phyloP scores from a whole-genome alignment of 1,140 invertebrate species.

The Drosophila tani region DNA sequence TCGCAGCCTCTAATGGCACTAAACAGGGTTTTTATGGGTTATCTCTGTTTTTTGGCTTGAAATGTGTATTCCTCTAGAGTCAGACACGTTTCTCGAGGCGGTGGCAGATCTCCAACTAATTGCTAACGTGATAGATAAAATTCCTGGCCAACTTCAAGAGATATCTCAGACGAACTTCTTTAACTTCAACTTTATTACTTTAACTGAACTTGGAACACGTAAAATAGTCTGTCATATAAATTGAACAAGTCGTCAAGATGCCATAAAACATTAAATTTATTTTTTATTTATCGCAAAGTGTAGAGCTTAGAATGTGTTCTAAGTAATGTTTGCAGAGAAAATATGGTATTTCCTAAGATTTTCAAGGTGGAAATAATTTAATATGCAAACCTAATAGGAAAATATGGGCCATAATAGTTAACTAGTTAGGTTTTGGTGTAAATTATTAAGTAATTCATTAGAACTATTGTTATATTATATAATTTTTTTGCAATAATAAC shows the following conservation, averaged over 20 bases:
- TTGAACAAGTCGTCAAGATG: neutral
- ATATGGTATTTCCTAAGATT: no score
- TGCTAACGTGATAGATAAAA: slow-evolving; percentile 42
- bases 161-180: neutral
- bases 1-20: neutral
- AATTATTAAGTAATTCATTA: no score
- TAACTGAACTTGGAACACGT: neutral
- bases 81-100: slow-evolving; percentile 5
- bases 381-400: no score
- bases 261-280: neutral
- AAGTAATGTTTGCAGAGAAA: neutral
- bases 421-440: no score
- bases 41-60: neutral
- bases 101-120: slow-evolving; percentile 15
- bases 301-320: neutral
- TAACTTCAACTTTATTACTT: neutral
- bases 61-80: neutral
- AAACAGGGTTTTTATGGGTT: slow-evolving; percentile 12
- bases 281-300: neutral
- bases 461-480: no score
- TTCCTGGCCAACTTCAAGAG: slow-evolving; percentile 2
- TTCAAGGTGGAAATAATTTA: no score
- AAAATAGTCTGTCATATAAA: slow-evolving; percentile 1
- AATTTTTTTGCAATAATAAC: no score
- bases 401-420: no score